Evolutionary conservation across 2,888 invertebrate genomes (phyloP).

Genomic region (Acronicta alni): DNA sequence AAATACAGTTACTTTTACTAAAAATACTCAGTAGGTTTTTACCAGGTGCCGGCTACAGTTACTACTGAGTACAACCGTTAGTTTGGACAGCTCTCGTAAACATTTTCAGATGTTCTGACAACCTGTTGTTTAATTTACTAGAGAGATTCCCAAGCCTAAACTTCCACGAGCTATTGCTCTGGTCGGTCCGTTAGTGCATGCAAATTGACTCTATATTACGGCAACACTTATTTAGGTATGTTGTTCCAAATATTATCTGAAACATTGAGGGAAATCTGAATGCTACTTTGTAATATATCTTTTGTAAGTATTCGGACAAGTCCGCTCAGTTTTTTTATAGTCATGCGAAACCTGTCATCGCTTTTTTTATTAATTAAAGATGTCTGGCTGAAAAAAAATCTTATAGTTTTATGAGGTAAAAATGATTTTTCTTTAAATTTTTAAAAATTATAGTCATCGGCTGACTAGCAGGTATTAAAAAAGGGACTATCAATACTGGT

Average conservation of each 20-base stretch:
- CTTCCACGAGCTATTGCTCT: slow-evolving; percentile 27
- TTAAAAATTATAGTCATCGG: no score
- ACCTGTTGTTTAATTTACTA: slow-evolving; percentile 51
- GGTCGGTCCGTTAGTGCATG: slow-evolving; percentile 8
- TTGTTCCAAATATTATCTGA: slow-evolving; percentile 22
- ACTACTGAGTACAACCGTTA: slow-evolving; percentile 18
- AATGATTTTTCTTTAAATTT: no score
- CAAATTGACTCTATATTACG: slow-evolving; percentile 45
- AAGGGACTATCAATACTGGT: no score
- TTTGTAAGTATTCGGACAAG: no score
- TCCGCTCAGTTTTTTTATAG: no score
- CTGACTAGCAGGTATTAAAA: no score
- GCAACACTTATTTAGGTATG: slow-evolving; percentile 23
- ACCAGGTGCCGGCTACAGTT: background rate
- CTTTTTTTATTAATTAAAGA: no score
- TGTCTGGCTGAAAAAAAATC: no score
- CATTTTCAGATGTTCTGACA: slow-evolving; percentile 44
- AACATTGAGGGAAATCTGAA: slow-evolving; percentile 4
- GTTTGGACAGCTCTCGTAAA: slow-evolving; percentile 49
- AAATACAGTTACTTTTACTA: no score
- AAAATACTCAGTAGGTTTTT: background rate
- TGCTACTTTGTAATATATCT: no score
- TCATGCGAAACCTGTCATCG: no score
- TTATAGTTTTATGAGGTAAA: no score
- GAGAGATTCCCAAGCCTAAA: slow-evolving; percentile 19